These are phyloP conservation scores for Muschampia plurimacula DNA, from an alignment of 2,888 invertebrate species.

Conservation along the genomic window DNA sequence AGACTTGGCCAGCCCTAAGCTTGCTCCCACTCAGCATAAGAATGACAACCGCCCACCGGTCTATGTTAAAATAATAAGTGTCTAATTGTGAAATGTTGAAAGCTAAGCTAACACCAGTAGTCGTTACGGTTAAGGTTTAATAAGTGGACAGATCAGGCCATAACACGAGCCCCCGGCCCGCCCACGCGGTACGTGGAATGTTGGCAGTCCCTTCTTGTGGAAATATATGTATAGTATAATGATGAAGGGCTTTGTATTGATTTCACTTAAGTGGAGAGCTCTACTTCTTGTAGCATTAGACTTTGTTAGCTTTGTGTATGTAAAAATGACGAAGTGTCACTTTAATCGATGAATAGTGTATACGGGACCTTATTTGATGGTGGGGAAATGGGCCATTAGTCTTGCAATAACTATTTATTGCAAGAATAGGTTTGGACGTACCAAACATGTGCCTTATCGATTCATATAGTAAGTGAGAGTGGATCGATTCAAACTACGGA, in stretches of 20 bases:
- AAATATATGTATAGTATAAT: neutral
- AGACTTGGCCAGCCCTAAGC: neutral
- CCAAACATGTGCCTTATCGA: too few species aligned
- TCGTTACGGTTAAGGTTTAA: neutral
- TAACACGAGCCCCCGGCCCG: neutral
- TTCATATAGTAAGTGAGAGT: too few species aligned
- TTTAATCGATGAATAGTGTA: too few species aligned
- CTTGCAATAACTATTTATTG: too few species aligned
- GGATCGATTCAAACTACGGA: too few species aligned
- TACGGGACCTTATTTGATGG: too few species aligned
- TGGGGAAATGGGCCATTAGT: too few species aligned
- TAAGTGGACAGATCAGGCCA: conserved; percentile 6
- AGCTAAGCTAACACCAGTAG: neutral
- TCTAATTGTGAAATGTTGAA: neutral
- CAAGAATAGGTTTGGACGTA: too few species aligned
- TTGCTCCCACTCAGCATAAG: neutral
- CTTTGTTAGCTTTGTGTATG: neutral
- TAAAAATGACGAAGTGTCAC: too few species aligned
- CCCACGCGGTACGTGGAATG: conserved; percentile 6
- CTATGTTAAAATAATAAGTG: neutral
- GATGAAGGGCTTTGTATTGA: neutral
- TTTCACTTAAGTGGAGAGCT: neutral
- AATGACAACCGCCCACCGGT: neutral
- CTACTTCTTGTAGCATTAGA: too few species aligned
- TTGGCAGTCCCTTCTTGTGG: neutral